Evolutionary conservation across 2,888 invertebrate genomes (phyloP), one percentile per base, ranked within the genome.

Genomic region (Ceriagrion tenellum): DNA sequence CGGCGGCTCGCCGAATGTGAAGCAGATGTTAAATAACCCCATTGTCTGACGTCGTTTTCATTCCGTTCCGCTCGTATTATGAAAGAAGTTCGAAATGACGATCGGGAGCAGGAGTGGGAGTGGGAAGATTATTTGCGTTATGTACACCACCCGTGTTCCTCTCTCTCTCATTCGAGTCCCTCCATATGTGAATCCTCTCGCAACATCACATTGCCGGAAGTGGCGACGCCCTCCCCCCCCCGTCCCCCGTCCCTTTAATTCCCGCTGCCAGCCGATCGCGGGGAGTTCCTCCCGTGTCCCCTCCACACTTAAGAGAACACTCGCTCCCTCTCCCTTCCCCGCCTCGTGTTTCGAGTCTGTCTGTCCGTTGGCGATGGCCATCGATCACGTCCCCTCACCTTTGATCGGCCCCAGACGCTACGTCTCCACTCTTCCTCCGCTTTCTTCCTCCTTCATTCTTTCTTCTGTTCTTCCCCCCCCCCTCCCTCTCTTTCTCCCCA

Each of bases 311-410:
- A 26, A n/a, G n/a, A n/a, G n/a, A n/a, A n/a, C n/a, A n/a, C n/a
- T 23, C 69, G 56, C 69, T 26, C 69, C 69, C 69, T 26, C 23
- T 69, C 26, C 26, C 6, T 69, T n/a, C 6, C n/a, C 69, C 47
- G 47, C n/a, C 10, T n/a, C 69, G 69, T 69, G n/a, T 13, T n/a
- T 47, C 47, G 47, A 47, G 47, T 47, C 47, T 69, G 47, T 47
- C 47, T 69, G 26, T n/a, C n/a, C 69, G 69, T 69, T 26, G 69
- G 69, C 35, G 81, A 35, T 81, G 81, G 35, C 8, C 81, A 81
- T 81, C 35, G 81, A 81, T 81, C 81, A 81, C 81, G 13, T 81
- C 81, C 81, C 81, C 81, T 35, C 81, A 35, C 81, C 81, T 81
- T 81, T n/a, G n/a, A n/a, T 81, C 81, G 81, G 69, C 81, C 30